phyloP scores from a whole-genome alignment of 2,113 vertebrate genomes.

The Semnornis frantzii region DNA sequence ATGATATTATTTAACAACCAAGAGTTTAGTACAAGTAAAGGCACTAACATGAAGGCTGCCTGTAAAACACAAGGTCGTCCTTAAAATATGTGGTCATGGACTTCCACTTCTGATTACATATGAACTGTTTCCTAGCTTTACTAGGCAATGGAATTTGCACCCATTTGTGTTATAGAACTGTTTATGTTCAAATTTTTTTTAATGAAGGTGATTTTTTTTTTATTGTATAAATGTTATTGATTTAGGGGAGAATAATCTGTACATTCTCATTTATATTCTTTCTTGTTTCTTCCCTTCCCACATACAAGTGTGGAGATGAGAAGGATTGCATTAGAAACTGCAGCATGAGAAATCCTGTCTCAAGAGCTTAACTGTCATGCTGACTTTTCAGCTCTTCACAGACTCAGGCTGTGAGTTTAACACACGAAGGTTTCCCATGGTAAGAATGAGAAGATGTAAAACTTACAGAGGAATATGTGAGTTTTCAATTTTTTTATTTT shows the following conservation, averaged over 20 bases:
- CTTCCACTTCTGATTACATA: not conserved
- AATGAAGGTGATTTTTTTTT: not conserved
- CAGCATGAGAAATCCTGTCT: not conserved
- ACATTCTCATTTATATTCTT: not conserved
- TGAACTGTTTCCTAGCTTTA: not conserved
- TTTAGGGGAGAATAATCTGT: not conserved
- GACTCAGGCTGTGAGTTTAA: fast-evolving
- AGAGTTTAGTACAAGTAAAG: not conserved
- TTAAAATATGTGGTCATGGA: not conserved
- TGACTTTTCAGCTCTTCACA: not conserved
- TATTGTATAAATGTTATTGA: not conserved
- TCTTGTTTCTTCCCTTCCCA: not conserved
- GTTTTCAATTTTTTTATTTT: not conserved
- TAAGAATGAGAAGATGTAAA: not conserved
- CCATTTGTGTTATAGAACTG: not conserved
- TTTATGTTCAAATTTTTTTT: not conserved
- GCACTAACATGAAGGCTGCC: not conserved
- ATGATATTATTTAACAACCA: conserved; percentile 3
- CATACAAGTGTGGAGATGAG: not conserved
- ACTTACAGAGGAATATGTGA: not conserved
- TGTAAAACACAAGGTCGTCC: not conserved
- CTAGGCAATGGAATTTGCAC: not conserved
- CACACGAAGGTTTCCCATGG: not conserved
- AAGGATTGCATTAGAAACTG: not conserved
- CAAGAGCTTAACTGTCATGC: not conserved